Conservation (phyloP, 2,888 invertebrate genomes). For the Drosophila melanosoma region DNA sequence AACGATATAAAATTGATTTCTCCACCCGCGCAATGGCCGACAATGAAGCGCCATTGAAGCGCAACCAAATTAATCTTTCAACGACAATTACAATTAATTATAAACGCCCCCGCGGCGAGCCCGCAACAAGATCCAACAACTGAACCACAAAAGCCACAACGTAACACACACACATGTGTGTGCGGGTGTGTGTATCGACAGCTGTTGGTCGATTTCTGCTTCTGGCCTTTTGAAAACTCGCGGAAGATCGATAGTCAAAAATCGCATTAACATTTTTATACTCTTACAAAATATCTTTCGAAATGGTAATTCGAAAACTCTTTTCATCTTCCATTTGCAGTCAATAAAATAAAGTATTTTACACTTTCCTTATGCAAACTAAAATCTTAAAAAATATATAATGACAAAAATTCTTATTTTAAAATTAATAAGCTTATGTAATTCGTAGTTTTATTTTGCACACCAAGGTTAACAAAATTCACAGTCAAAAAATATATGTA, state of each 20-base stretch:
- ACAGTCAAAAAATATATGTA: background rate
- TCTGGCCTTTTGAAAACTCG: constrained; percentile 54
- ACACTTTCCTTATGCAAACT: background rate
- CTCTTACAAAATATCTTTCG: background rate
- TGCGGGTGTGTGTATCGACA: constrained; percentile 54
- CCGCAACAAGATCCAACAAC: constrained; percentile 58
- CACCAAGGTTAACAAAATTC: background rate
- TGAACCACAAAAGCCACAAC: constrained; percentile 61
- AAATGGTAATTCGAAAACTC: background rate
- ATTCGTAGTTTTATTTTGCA: background rate
- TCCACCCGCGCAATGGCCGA: constrained; percentile 75
- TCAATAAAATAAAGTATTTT: background rate
- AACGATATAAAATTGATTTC: constrained; percentile 76
- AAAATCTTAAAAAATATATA: background rate
- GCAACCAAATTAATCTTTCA: constrained; percentile 83
- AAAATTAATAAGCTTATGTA: background rate
- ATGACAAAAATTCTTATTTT: background rate
- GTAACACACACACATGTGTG: constrained; percentile 37
- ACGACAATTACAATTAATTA: constrained; percentile 83
- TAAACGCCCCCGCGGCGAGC: constrained; percentile 74
- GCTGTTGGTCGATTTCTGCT: constrained; percentile 60
- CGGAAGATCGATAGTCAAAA: background rate
- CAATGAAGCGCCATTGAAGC: constrained; percentile 80
- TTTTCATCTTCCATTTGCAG: background rate
- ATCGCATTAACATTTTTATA: constrained; percentile 12